phyloP scores from a whole-genome alignment of 2,888 invertebrate genomes.

The Linnaemya tessellans region DNA sequence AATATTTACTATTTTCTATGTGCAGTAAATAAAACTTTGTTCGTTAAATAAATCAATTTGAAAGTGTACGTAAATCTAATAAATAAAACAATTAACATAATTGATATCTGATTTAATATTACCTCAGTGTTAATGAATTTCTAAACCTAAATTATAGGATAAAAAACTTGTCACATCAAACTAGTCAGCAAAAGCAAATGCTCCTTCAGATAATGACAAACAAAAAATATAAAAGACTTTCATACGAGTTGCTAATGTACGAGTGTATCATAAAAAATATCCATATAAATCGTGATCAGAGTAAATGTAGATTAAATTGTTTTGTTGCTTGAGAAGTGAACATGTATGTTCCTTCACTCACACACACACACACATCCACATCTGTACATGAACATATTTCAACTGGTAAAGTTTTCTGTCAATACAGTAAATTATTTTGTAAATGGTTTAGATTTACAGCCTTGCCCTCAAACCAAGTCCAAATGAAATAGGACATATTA shows the following conservation, averaged over 20 bases:
- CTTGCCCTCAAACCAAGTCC: too few species aligned
- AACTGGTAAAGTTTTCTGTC: conserved; percentile 27
- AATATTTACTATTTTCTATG: not conserved
- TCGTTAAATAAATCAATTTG: not conserved
- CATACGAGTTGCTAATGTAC: conserved; percentile 10
- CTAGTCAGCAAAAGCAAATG: not conserved
- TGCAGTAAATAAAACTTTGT: not conserved
- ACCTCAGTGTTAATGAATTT: not conserved
- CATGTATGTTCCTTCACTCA: not conserved
- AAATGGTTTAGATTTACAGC: not conserved
- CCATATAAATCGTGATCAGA: conserved; percentile 21
- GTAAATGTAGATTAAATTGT: conserved; percentile 47
- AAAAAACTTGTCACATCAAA: not conserved
- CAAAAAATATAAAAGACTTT: not conserved
- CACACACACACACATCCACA: not conserved
- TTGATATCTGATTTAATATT: not conserved
- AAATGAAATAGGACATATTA: not conserved
- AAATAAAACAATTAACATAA: not conserved
- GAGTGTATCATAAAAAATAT: not conserved
- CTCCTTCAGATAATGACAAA: not conserved
- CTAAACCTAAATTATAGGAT: not conserved
- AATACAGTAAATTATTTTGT: conserved; percentile 46
- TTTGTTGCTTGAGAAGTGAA: conserved; percentile 8
- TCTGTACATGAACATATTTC: too few species aligned
- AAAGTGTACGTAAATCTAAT: not conserved